Base-by-base conservation (phyloP, 2,888 invertebrate species). In the Odontothrips loti region DNA sequence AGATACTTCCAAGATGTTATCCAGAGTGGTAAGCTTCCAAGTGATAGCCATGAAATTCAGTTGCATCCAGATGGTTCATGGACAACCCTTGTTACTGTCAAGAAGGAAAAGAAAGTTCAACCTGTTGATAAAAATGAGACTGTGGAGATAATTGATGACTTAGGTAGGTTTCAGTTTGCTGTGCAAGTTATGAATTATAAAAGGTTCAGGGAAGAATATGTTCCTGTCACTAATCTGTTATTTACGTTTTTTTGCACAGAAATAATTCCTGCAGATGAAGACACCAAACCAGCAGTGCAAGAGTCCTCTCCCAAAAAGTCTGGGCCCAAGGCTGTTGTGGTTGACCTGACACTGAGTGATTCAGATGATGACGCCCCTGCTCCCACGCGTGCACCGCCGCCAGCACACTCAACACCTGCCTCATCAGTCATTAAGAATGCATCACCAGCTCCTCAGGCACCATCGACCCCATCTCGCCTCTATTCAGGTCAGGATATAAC, bases 1-100 rank as follows among this genome's bases (percentile, higher is more conserved):
- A 93, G 93, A 80, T 95, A 95, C 87, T 95, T 95, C 87, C 94
- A 94, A 90, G 95, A 95, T 86, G 95, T 95, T 78, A 87, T 96
- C 79, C 91, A 90, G 34, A 94, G 94, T 0, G 85, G 90, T n/a
- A 90, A 91, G 79, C 88, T 95, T 75, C 89, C 92, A 51, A 87
- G 89, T 43, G 94, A 94, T 80, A 92, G 93, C 85, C 93, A 92
- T 84, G 95, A 96, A 89, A 94, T 96, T 86, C 95, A 95, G 85
- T 88, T 96, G 82, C 91, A 94, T 85, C 93, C 94, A 86, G 95
- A 96, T 87, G 95, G 96, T 82, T 93, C 91, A 79, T 96, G 95
- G 95, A 94, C 94, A 27, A 92, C 93, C 84, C 91, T 94, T 83
- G 89, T 90, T 58, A 86, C 89, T 27, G 79, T 51, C 15, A 81